Evolutionary conservation across 1,140 invertebrate genomes (phyloP).

Genomic region (Coelopa frigida): DNA sequence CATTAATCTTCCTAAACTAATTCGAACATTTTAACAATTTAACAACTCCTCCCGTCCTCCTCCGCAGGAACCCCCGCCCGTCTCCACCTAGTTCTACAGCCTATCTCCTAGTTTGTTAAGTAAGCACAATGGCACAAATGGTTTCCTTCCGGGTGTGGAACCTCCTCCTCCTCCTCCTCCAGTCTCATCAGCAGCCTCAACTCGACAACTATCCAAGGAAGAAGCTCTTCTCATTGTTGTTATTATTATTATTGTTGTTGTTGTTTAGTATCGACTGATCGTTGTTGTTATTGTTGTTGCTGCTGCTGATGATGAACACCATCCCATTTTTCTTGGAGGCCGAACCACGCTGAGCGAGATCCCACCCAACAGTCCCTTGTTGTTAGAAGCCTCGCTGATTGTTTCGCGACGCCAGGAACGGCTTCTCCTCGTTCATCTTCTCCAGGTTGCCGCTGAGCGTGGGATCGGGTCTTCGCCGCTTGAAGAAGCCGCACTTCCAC

Average conservation of each 20-base stretch:
- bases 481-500: constrained; percentile 87
- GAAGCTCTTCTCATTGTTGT: constrained; percentile 6
- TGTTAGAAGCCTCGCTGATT: constrained; percentile 40
- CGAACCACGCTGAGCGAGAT: constrained; percentile 31
- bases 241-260: constrained; percentile 3
- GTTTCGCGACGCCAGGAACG: constrained; percentile 43
- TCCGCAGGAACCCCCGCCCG: too few species aligned
- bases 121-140: too few species aligned
- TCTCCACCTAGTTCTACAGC: too few species aligned
- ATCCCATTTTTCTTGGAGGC: constrained; percentile 21
- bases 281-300: constrained; percentile 9
- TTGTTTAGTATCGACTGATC: constrained; percentile 7
- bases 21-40: too few species aligned
- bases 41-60: too few species aligned
- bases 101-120: too few species aligned
- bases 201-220: too few species aligned
- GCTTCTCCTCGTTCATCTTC: constrained; percentile 61
- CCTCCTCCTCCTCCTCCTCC: too few species aligned
- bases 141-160: too few species aligned
- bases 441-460: constrained; percentile 75
- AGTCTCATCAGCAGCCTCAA: too few species aligned
- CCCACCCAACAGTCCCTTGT: constrained; percentile 43
- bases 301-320: constrained; percentile 10
- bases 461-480: constrained; percentile 68
- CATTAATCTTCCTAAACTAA: too few species aligned